These are phyloP conservation scores for Epizoanthus illoricatus DNA, from an alignment of 92 coral and sea anemone genomes.

Conservation along the genomic window DNA sequence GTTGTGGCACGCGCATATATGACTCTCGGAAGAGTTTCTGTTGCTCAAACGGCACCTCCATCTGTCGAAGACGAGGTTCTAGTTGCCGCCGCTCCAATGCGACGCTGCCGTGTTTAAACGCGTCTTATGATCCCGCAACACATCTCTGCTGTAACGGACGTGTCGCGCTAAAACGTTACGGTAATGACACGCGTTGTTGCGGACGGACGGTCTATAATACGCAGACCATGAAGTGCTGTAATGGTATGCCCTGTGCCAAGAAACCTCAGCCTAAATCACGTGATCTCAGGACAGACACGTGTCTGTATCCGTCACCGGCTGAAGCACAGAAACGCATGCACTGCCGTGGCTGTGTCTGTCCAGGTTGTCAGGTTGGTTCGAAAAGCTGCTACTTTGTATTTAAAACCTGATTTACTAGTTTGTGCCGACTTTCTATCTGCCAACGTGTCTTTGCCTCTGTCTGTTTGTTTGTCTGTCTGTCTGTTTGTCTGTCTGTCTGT, in stretches of 20 bases:
- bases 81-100: background rate
- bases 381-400: background rate
- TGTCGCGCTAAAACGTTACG: background rate
- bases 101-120: background rate
- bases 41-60: background rate
- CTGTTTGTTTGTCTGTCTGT: background rate
- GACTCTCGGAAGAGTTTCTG: conserved; percentile 18
- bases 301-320: conserved; percentile 18
- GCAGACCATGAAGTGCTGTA: conserved; percentile 29
- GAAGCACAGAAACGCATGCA: conserved; percentile 28
- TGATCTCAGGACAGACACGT: conserved; percentile 26
- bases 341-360: conserved; percentile 15
- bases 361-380: conserved; percentile 11
- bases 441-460: background rate
- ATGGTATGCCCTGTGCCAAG: conserved; percentile 22
- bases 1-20: background rate
- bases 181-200: conserved; percentile 25
- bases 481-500: background rate
- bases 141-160: conserved; percentile 31
- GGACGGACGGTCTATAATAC: conserved; percentile 4
- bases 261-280: conserved; percentile 24
- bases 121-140: conserved; percentile 34
- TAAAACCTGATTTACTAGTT: background rate
- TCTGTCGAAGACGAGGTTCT: background rate
- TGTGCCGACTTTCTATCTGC: background rate